Evolutionary conservation across 2,113 vertebrate species (phyloP), one percentile per base, ranked within the genome.

Genomic region (Agapornis roseicollis): DNA sequence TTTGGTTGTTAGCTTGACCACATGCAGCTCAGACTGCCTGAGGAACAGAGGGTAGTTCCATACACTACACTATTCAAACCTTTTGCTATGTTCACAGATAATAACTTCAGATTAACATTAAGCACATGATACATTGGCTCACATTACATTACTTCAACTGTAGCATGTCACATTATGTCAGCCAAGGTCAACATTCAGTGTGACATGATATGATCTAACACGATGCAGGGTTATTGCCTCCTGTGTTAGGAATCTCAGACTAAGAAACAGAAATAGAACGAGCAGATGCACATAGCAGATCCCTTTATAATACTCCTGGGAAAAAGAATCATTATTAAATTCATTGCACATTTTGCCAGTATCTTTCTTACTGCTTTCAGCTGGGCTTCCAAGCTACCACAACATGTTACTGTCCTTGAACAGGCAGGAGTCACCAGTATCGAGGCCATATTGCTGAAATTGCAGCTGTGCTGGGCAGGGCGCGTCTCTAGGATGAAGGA

Each of bases 211-310:
- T 33, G 13, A 96, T 96, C 94, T 78, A 89, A 91, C 80, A 78
- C 9, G 16, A 82, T 65, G 37, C 79, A 42, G 55, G 79, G 83
- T 89, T 93, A 79, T 86, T 96, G 93, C 88, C 93, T 94, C 72
- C 83, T 52, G 84, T 70, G 79, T 33, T 37, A 76, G 80, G 93
- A 94, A 93, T 94, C 89, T 92, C 46, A 64, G 73, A 42, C 79
- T 83, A 71, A 80, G 72, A 78, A 95, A 92, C 91, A 90, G 73
- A 94, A 94, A 97, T 94, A 97, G 94, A 94, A 89, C 4, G 17
- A 95, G 83, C 90, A 96, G 96, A 95, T 95, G 88, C 77, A 85
- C 49, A 29, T 56, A 87, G 68, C 70, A 93, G 77, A 95, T 81
- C 93, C 44, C 69, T 90, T 81, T 5, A 79, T 92, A 87, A 93